Evolutionary conservation across 2,888 invertebrate species (phyloP).

Genomic region (Trissolcus brochymenae): DNA sequence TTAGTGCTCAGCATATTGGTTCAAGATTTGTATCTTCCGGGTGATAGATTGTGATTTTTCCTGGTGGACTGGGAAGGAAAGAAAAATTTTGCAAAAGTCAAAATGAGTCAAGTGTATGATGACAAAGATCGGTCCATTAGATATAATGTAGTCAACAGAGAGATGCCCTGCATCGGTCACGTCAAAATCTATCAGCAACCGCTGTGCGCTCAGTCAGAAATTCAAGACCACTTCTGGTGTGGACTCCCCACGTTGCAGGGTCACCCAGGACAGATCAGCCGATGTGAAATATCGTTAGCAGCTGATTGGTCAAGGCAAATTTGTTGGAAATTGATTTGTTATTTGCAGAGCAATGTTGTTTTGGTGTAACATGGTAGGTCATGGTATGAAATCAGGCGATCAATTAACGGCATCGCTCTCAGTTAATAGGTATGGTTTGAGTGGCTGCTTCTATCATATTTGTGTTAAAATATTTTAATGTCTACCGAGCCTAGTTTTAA

Average conservation of each 20-base stretch:
- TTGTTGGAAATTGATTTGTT: not conserved
- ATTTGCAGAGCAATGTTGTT: too few relatives aligned
- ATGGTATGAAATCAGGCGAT: slow-evolving; percentile 21
- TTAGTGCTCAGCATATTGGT: too few relatives aligned
- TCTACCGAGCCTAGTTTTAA: not conserved
- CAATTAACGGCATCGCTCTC: slow-evolving; percentile 12
- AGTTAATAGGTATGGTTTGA: slow-evolving; percentile 14
- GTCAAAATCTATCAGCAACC: slow-evolving; percentile 76
- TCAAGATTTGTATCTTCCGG: too few relatives aligned
- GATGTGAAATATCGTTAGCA: slow-evolving; percentile 20
- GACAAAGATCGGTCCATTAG: slow-evolving; percentile 64
- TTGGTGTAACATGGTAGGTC: not conserved
- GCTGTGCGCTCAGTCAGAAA: slow-evolving; percentile 75
- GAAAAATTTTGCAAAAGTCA: not conserved
- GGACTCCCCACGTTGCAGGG: slow-evolving; percentile 73
- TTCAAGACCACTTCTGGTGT: slow-evolving; percentile 61
- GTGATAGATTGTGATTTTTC: too few relatives aligned
- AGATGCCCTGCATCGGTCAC: slow-evolving; percentile 69
- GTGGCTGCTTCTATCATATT: slow-evolving; percentile 14
- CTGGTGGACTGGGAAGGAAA: not conserved
- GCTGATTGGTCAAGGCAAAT: slow-evolving; percentile 8
- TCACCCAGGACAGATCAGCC: slow-evolving; percentile 19
- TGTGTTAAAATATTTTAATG: slow-evolving; percentile 28
- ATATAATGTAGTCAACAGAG: slow-evolving; percentile 66
- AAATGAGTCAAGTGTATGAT: slow-evolving; percentile 1